phyloP scores from a whole-genome alignment of 2,797 vertebrate genomes.

The Spondyliosoma cantharus region DNA sequence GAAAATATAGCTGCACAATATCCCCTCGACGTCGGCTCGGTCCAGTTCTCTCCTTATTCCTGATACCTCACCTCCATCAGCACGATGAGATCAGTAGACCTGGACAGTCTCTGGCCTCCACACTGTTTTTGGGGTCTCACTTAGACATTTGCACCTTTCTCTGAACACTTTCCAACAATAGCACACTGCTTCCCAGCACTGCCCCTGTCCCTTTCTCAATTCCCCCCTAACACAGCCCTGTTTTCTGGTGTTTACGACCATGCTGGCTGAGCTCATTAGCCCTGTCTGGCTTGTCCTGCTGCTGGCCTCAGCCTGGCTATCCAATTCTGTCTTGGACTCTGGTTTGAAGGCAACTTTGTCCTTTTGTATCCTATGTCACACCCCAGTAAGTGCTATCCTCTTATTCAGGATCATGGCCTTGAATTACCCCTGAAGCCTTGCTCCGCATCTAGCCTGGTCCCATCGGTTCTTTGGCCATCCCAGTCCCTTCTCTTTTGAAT shows the following conservation, averaged over 20 bases:
- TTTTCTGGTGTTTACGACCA: slow-evolving; percentile 46
- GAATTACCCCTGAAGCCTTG: slow-evolving; percentile 9
- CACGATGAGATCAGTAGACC: slow-evolving; percentile 64
- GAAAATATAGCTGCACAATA: slow-evolving; percentile 37
- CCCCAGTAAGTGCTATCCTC: slow-evolving; percentile 14
- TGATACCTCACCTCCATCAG: slow-evolving; percentile 46
- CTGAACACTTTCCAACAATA: slow-evolving; percentile 47
- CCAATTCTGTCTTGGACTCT: slow-evolving; percentile 24
- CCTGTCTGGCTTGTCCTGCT: slow-evolving; percentile 36
- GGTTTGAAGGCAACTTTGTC: slow-evolving; percentile 24
- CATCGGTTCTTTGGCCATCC: background rate
- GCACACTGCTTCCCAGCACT: slow-evolving; percentile 35
- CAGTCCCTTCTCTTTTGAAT: slow-evolving; percentile 11
- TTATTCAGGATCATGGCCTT: slow-evolving; percentile 28
- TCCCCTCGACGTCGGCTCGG: slow-evolving; percentile 24
- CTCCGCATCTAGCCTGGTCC: slow-evolving; percentile 4
- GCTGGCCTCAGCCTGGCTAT: slow-evolving; percentile 34
- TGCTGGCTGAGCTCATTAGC: slow-evolving; percentile 38
- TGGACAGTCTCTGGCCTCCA: slow-evolving; percentile 54
- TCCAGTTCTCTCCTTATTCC: slow-evolving; percentile 40
- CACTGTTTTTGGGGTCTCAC: slow-evolving; percentile 43
- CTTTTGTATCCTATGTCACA: slow-evolving; percentile 38
- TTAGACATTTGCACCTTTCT: slow-evolving; percentile 49
- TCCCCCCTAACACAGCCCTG: background rate
- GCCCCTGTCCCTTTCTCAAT: slow-evolving; percentile 47